These are phyloP conservation scores for Aporrectodea caliginosa DNA, from an alignment of 1,140 invertebrate species.

Conservation along the genomic window DNA sequence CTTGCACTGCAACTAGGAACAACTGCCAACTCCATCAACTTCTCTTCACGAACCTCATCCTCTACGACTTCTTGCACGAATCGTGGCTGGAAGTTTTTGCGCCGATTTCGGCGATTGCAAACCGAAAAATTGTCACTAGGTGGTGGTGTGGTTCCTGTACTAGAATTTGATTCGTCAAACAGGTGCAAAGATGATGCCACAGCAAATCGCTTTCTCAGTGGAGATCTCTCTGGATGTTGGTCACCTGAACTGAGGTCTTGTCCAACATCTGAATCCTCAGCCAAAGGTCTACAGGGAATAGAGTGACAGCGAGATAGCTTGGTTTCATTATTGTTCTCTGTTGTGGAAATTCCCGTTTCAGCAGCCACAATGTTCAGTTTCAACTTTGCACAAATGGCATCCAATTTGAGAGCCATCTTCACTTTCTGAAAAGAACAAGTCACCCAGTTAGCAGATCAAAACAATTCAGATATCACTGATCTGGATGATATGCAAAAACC, in stretches of 20 bases:
- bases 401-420: background rate
- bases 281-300: too few species aligned
- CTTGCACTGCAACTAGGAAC: background rate
- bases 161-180: too few species aligned
- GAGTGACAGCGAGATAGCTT: too few species aligned
- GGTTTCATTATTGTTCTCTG: background rate
- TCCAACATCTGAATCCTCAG: too few species aligned
- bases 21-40: background rate
- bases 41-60: background rate
- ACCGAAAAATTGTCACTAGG: too few species aligned
- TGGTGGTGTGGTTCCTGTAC: too few species aligned
- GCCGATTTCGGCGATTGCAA: background rate
- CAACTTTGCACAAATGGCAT: background rate
- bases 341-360: background rate
- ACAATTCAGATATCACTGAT: background rate
- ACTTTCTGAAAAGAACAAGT: background rate
- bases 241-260: too few species aligned
- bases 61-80: background rate
- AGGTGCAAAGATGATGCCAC: too few species aligned
- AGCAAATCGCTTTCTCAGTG: too few species aligned
- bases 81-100: background rate
- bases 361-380: background rate
- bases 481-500: background rate
- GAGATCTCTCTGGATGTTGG: too few species aligned
- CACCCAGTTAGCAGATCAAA: background rate